A percentile compares a stretch with the other conserved stretches of the same genome.
Evolutionary conservation across 2,888 invertebrate genomes (phyloP).

Genomic region (Campaea margaritaria): DNA sequence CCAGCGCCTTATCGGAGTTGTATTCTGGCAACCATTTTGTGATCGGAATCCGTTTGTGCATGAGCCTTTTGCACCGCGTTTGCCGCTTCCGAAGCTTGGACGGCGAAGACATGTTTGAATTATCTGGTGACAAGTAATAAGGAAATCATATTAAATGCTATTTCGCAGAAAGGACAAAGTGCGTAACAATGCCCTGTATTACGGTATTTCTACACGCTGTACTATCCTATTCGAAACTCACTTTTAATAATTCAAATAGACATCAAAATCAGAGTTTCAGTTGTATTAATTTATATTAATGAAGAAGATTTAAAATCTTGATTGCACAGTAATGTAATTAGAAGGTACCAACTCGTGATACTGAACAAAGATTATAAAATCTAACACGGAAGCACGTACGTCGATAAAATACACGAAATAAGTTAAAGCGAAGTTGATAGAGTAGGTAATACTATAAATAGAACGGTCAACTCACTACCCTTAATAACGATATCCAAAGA

Average conservation of each 20-base stretch:
- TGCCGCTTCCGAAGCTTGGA: slow-evolving; percentile 76
- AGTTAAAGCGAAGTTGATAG: slow-evolving; percentile 15
- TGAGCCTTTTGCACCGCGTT: slow-evolving; percentile 66
- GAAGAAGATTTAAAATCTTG: slow-evolving; percentile 14
- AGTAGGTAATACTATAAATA: slow-evolving; percentile 11
- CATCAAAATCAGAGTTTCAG: neutral
- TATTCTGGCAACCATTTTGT: slow-evolving; percentile 91
- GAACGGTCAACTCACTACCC: slow-evolving; percentile 38
- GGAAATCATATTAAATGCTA: neutral
- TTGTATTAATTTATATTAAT: neutral
- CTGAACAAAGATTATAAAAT: slow-evolving; percentile 26
- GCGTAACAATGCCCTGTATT: too few relatives aligned
- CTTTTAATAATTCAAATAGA: slow-evolving; percentile 3
- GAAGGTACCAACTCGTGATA: slow-evolving; percentile 23
- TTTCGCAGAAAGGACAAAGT: neutral
- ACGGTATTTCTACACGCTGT: too few relatives aligned
- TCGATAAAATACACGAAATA: slow-evolving; percentile 32
- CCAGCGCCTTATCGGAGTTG: slow-evolving; percentile 89
- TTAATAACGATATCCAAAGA: slow-evolving; percentile 27
- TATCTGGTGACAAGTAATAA: slow-evolving; percentile 49
- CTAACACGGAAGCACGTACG: slow-evolving; percentile 34
- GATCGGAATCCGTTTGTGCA: slow-evolving; percentile 86
- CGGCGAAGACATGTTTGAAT: slow-evolving; percentile 70
- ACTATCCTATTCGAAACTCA: neutral
- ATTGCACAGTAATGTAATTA: slow-evolving; percentile 17